Evolutionary conservation across 2,888 invertebrate species (phyloP), one percentile per base, ranked within the genome.

Genomic region (Sericinus montela): DNA sequence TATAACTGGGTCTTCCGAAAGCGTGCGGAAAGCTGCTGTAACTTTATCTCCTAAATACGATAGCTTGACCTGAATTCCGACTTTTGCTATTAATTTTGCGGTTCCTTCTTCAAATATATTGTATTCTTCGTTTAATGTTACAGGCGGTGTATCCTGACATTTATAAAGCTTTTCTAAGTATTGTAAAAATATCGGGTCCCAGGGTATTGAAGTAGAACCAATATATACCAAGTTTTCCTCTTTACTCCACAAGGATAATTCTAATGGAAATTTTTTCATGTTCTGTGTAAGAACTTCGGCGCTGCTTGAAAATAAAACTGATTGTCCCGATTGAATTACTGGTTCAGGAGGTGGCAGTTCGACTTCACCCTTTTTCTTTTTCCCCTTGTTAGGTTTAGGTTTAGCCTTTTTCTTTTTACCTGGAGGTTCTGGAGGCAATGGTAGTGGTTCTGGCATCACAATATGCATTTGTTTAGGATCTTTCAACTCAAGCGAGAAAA

Each of bases 391-490:
- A 8, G 76, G 71, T 29, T 60, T 59, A 15, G 32, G 23, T 48
- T 71, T 69, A 1, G 75, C 63, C 35, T 71, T 66, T 44, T 71
- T 67, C 49, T 72, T 69, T 45, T 77, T 74, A 10, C 77, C 77
- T 0, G 66, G 62, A 30, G 84, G 82, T 4, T 73, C 80, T 7
- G 82, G 84, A 3, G 88, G 87, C 23, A 80, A 57, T 1, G 86
- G 88, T 10, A 69, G 75, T 1, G 87, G 87, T 34, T 86, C 86
- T 11, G 87, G 87, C 54, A 86, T 86, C 0, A 77, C 72, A 50
- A 87, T 84, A 38, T 84, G 73, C 81, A 87, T 75, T 58, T 78
- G 76, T 55, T 87, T 88, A 5, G 88, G 87, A 63, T 87, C 87
- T 63, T 75, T 85, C 13, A 87, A 56, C 56, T 86, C 86, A 10